Evolutionary conservation across 1,140 invertebrate species (phyloP), one percentile per base, ranked within the genome.

Genomic region (Tetraneura akinire): DNA sequence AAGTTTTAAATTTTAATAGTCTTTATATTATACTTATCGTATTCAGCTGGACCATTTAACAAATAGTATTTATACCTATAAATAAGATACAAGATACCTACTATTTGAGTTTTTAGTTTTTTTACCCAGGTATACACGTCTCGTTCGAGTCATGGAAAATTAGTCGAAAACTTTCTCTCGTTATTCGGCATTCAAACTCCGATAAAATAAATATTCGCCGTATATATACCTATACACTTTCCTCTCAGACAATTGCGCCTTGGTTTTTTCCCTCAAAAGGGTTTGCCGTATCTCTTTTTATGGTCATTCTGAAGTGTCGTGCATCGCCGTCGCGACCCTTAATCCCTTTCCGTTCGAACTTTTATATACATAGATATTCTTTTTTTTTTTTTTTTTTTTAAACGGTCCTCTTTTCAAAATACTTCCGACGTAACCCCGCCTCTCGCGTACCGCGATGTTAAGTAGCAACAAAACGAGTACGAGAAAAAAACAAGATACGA

Each of bases 321-420:
- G 13, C 62, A 37, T 8, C 66, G 4, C 68, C 47, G 21, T 49
- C 42, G 42, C 42, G 42, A 78, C 74, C 74, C 74, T 78, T 78
- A 62, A 78, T 78, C 74, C 74, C 74, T 78, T 78, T 78, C 74
- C 37, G 60, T 78, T 62, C 55, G 37, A 78, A 62, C n/a, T 78
- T 78, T n/a, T n/a, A n/a, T n/a, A n/a, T n/a, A n/a, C n/a, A n/a
- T n/a, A n/a, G n/a, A n/a, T n/a, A n/a, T n/a, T n/a, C n/a, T n/a
- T n/a, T n/a, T n/a, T n/a, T n/a, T n/a, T n/a, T n/a, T n/a, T n/a
- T 78, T 71, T 78, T 57, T 78, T 60, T 78, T 62, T 45, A 60
- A 78, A 32, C 74, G 74, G 55, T 62, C 55, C 21, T 62, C 51
- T 29, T 78, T 47, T 78, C 53, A 8, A 62, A 62, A 47, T 47